A percentile compares a stretch with the other conserved stretches of the same genome.
These are phyloP conservation scores for Bubo scandiacus DNA, from an alignment of 2,113 vertebrate species.

Conservation along the genomic window DNA sequence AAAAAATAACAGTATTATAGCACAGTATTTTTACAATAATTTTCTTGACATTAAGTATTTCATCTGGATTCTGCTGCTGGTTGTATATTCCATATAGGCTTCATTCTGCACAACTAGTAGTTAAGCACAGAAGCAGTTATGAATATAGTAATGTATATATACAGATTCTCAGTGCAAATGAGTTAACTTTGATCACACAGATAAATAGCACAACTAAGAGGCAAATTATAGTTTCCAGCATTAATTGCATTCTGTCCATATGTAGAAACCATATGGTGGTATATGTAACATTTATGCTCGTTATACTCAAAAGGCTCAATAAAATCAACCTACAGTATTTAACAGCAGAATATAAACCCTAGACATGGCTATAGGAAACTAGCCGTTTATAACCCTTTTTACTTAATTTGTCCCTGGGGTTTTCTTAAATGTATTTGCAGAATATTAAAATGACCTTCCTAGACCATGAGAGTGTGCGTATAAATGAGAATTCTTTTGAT, in stretches of 20 bases:
- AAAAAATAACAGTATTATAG: neutral
- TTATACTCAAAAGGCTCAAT: neutral
- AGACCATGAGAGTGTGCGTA: neutral
- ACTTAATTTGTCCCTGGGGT: neutral
- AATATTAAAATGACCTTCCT: conserved; percentile 59
- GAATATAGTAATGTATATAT: neutral
- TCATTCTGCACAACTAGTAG: neutral
- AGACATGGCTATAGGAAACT: neutral
- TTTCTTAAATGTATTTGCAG: conserved; percentile 38
- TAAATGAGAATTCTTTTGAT: conserved; percentile 54
- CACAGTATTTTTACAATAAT: neutral
- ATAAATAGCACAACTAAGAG: neutral
- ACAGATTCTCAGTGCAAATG: neutral
- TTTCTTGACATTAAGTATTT: neutral
- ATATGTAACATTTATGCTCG: neutral
- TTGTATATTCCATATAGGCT: neutral
- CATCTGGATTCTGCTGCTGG: neutral
- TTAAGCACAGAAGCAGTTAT: neutral
- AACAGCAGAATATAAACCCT: neutral
- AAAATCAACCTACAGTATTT: neutral
- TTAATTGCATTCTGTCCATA: neutral
- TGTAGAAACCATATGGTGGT: neutral
- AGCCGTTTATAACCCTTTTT: neutral
- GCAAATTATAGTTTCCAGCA: neutral
- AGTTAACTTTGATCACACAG: neutral